Conservation (phyloP, 2,113 vertebrate species). For the Notarius lentiginosus region DNA sequence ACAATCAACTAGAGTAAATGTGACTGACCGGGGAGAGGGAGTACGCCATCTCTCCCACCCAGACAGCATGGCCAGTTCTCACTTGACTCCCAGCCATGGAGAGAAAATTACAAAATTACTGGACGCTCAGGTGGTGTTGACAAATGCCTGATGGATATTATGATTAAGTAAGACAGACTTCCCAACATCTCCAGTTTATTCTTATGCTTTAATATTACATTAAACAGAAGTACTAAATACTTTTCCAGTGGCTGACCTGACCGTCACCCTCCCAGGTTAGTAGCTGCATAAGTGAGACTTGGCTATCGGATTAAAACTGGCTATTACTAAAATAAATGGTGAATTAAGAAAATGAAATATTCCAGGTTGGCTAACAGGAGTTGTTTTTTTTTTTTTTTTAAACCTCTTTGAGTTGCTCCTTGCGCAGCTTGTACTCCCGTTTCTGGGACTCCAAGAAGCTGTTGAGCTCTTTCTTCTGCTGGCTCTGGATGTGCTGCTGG, state of each 20-base stretch:
- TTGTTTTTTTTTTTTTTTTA: not conserved
- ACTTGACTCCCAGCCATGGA: not conserved
- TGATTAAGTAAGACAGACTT: not conserved
- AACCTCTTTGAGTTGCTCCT: slow-evolving; percentile 97
- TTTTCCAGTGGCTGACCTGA: not conserved
- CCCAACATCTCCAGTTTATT: not conserved
- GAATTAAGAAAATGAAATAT: not conserved
- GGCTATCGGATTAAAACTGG: not conserved
- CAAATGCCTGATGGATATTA: not conserved
- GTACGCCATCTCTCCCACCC: not conserved
- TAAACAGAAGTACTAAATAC: not conserved
- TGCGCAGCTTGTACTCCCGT: slow-evolving; percentile 96
- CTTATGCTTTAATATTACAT: not conserved
- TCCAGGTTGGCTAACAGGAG: not conserved
- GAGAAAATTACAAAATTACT: not conserved
- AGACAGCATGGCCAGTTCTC: not conserved
- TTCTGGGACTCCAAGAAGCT: slow-evolving; percentile 97
- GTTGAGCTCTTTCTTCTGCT: slow-evolving; percentile 96
- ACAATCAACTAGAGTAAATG: not conserved
- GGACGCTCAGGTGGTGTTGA: no score
- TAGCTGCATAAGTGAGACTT: not conserved
- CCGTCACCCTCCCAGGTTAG: not conserved
- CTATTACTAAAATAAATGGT: not conserved
- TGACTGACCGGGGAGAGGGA: not conserved
- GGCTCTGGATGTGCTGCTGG: slow-evolving; percentile 95